Base-by-base conservation (phyloP, 2,888 invertebrate species). In the Drosophila emarginata region DNA sequence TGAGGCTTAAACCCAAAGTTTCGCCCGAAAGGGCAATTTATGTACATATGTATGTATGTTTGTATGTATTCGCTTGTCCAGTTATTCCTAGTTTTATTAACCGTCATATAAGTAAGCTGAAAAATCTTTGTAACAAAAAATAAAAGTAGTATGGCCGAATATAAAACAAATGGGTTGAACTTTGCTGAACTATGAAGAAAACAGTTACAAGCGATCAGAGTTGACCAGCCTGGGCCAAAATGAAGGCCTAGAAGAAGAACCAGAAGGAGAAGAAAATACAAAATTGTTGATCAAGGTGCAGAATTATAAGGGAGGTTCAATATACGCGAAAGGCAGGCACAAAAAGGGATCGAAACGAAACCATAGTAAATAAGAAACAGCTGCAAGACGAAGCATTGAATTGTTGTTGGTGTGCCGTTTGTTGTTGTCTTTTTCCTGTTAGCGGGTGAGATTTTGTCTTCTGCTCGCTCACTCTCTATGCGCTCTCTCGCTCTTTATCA, bases 321-420 rank as follows among this genome's bases (percentile, higher is more conserved):
- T 74, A 78, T 76, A 86, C 79, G 87, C 81, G 78, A 83, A 81
- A 67, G 59, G 69, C 77, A 80, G 74, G 72, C 74, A 71, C 78
- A 80, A 79, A 86, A 73, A 64, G 57, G 60, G 53, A 68, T 62
- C 68, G 73, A 26, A 26, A 26, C 26, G 26, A 81, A 81, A 82
- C 85, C 81, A 80, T 84, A 87, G 87, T 87, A 85, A 83, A 82
- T 86, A 87, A 77, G 76, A 87, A 87, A 88, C 87, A 88, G 87
- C 87, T 88, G 87, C 87, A 79, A 73, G 77, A 67, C 18, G 60
- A 60, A 50, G n/a, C 14, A 14, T 40, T 45, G 28, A 40, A 32
- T n/a, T 39, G 53, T 61, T 56, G 23, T 15, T 40, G n/a, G 61
- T 52, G 64, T 72, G 74, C 64, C 67, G 72, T 54, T 72, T 77